Percentiles rank a stretch among this genome's conserved stretches.
Evolutionary conservation across 2,888 invertebrate species (phyloP).

Genomic region (Pteria penguin): DNA sequence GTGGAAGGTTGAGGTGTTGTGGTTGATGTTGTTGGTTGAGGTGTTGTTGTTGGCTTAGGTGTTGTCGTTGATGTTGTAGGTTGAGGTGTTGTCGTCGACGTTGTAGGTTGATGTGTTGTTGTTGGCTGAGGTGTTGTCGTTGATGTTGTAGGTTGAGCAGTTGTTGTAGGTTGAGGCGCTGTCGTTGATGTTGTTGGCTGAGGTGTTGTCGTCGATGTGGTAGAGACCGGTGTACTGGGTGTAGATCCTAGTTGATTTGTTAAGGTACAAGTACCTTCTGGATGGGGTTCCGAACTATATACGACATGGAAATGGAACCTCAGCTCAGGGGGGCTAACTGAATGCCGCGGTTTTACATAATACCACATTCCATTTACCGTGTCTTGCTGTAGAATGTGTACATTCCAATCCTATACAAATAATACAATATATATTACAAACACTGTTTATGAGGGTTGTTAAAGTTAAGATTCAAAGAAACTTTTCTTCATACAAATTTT

Average conservation of each 20-base stretch:
- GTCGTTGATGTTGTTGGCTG: not conserved
- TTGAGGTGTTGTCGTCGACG: not conserved
- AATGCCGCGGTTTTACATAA: not conserved
- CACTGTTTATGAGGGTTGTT: too few species aligned
- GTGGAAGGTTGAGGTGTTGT: not conserved
- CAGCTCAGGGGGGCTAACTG: not conserved
- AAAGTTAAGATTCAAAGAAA: too few species aligned
- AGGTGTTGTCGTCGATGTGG: not conserved
- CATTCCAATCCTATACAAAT: not conserved
- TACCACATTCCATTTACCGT: not conserved
- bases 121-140: not conserved
- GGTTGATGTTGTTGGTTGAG: not conserved
- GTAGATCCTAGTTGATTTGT: too few species aligned
- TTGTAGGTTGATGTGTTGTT: not conserved
- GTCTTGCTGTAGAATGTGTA: not conserved
- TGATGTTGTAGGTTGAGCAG: not conserved
- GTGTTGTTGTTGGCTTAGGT: not conserved
- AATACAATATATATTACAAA: too few species aligned
- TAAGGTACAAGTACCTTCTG: constrained; percentile 5
- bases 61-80: not conserved
- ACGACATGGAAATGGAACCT: not conserved
- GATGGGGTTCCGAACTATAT: not conserved
- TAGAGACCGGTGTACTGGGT: too few species aligned
- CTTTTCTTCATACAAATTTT: too few species aligned
- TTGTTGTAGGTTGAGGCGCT: not conserved